phyloP scores from a whole-genome alignment of 1,140 invertebrate genomes.

The Hormaphis cornu region DNA sequence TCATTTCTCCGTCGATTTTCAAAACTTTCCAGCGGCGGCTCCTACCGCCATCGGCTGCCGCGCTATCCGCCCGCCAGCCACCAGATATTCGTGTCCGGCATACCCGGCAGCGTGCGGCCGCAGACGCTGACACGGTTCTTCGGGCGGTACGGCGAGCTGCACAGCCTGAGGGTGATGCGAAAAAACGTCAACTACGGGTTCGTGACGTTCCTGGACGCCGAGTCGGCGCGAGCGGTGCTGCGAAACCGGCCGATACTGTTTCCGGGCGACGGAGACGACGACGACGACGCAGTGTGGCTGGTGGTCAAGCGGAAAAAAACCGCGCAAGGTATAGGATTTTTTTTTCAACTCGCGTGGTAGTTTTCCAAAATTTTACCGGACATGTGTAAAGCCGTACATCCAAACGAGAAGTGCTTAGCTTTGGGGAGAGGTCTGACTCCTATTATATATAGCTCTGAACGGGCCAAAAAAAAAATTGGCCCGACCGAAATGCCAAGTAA shows the following conservation, averaged over 20 bases:
- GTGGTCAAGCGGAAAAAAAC: background rate
- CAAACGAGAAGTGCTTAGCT: no score
- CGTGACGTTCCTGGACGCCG: background rate
- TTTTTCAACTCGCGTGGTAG: no score
- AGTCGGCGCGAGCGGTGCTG: background rate
- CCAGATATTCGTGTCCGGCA: background rate
- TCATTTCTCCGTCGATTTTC: no score
- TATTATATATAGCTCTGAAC: no score
- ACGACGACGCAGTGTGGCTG: background rate
- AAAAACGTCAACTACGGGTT: constrained; percentile 7
- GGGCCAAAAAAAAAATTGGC: no score
- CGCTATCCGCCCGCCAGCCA: constrained; percentile 11
- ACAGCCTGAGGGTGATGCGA: background rate
- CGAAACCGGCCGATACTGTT: background rate
- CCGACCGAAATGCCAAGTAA: no score
- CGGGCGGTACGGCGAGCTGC: background rate
- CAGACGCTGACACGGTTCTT: background rate
- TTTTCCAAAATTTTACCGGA: no score
- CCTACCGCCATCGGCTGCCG: no score
- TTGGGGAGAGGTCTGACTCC: no score
- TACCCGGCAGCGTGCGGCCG: background rate
- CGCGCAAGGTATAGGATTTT: background rate
- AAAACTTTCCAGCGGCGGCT: no score
- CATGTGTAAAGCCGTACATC: no score
- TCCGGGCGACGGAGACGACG: no score